phyloP scores from a whole-genome alignment of 2,888 invertebrate species.

The Agrochola macilenta region DNA sequence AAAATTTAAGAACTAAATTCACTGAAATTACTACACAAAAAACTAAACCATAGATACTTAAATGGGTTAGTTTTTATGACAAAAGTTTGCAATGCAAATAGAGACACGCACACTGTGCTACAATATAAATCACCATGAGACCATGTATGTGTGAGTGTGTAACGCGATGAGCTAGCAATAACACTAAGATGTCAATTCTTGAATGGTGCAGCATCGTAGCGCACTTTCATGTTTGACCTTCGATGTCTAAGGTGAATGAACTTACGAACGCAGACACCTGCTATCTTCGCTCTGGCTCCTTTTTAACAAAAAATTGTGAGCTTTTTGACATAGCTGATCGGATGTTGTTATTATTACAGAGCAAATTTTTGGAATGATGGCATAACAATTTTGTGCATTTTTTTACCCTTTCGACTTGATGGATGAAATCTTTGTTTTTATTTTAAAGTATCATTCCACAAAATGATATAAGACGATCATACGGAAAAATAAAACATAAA shows the following conservation, averaged over 20 bases:
- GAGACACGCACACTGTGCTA: background rate
- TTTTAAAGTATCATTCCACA: background rate
- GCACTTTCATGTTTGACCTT: slow-evolving; percentile 76
- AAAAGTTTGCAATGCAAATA: slow-evolving; percentile 20
- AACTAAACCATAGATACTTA: background rate
- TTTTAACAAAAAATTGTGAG: slow-evolving; percentile 61
- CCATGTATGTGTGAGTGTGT: slow-evolving; percentile 6
- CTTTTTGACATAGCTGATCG: slow-evolving; percentile 63
- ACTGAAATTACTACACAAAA: background rate
- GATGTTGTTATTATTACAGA: slow-evolving; percentile 61
- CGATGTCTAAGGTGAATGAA: slow-evolving; percentile 70
- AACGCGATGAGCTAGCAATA: slow-evolving; percentile 33
- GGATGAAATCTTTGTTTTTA: slow-evolving; percentile 4
- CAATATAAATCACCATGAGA: background rate
- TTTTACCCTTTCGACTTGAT: slow-evolving; percentile 12
- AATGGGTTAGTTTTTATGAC: slow-evolving; percentile 5
- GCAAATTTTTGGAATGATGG: slow-evolving; percentile 62
- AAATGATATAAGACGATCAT: background rate
- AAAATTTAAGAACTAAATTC: background rate
- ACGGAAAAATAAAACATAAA: background rate
- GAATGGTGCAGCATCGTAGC: slow-evolving; percentile 63
- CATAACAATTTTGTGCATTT: slow-evolving; percentile 47
- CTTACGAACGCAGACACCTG: slow-evolving; percentile 71
- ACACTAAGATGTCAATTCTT: slow-evolving; percentile 58
- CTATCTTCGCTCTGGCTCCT: slow-evolving; percentile 62